These are phyloP conservation scores for Scortum barcoo DNA, from an alignment of 2,113 vertebrate genomes.

Conservation along the genomic window DNA sequence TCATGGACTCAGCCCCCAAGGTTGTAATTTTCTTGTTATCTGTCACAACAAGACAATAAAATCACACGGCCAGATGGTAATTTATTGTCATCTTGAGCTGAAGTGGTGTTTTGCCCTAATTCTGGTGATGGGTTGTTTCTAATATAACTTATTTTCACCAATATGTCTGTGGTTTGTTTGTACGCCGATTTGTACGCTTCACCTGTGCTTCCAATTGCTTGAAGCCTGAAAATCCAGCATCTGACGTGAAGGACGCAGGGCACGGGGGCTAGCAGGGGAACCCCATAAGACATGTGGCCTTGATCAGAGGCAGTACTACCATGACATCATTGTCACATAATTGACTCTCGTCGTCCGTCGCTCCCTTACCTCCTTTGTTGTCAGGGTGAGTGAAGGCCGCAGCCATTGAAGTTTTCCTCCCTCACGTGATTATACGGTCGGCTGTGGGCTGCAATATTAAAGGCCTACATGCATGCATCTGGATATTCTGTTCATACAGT, in stretches of 20 bases:
- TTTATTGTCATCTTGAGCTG: constrained; percentile 10
- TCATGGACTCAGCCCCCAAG: constrained; percentile 29
- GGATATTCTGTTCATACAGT: constrained; percentile 37
- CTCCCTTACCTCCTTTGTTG: constrained; percentile 50
- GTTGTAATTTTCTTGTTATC: constrained; percentile 58
- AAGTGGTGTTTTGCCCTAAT: constrained; percentile 51
- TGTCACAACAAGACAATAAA: constrained; percentile 63
- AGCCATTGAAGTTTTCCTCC: constrained; percentile 46
- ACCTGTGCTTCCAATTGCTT: constrained; percentile 31
- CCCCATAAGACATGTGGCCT: constrained; percentile 65
- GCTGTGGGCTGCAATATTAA: constrained; percentile 22
- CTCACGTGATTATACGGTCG: constrained; percentile 24
- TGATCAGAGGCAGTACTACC: constrained; percentile 70
- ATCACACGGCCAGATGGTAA: constrained; percentile 29
- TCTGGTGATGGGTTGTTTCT: constrained; percentile 9
- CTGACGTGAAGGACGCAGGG: constrained; percentile 28
- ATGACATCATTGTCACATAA: constrained; percentile 82
- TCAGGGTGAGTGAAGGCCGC: constrained; percentile 41
- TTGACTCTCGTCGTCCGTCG: constrained; percentile 61
- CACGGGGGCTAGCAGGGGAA: constrained; percentile 37
- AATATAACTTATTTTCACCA: neutral
- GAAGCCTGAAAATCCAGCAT: neutral
- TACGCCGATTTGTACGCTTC: constrained; percentile 5
- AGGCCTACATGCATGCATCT: constrained; percentile 33
- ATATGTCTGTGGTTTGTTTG: constrained; percentile 18